Conservation (phyloP, 2,797 vertebrate genomes). For the Crypturellus tataupa region DNA sequence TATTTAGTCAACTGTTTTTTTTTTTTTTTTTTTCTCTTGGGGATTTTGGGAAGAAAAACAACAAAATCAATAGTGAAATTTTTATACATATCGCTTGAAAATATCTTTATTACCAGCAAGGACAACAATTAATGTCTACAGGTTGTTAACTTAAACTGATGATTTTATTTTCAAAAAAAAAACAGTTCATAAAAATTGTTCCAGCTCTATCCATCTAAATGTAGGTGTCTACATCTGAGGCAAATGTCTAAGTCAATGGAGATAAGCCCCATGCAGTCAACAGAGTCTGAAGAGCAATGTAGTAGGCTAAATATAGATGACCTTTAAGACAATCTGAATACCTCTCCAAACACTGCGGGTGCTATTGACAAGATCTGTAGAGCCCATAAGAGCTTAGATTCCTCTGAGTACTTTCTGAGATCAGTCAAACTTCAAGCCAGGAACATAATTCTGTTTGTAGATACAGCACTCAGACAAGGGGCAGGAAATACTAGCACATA, state of each 20-base stretch:
- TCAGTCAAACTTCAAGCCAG: neutral
- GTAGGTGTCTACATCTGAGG: neutral
- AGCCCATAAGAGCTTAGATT: neutral
- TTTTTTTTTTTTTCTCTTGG: neutral
- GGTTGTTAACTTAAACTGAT: neutral
- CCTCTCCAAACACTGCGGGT: fast-evolving
- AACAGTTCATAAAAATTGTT: neutral
- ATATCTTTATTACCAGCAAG: neutral
- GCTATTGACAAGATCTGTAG: neutral
- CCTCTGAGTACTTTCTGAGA: neutral
- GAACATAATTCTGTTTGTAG: neutral
- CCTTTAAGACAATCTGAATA: neutral
- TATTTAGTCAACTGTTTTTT: neutral
- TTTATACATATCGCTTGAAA: neutral
- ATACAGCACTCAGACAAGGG: neutral
- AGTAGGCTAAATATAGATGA: neutral
- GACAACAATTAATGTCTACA: neutral
- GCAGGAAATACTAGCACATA: neutral
- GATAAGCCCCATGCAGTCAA: neutral
- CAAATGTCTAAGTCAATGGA: neutral
- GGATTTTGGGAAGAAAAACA: neutral
- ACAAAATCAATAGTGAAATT: neutral
- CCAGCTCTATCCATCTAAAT: neutral
- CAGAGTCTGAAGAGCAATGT: neutral
- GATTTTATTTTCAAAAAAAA: neutral